phyloP scores from a whole-genome alignment of 2,888 invertebrate species.

The Tillus elongatus region DNA sequence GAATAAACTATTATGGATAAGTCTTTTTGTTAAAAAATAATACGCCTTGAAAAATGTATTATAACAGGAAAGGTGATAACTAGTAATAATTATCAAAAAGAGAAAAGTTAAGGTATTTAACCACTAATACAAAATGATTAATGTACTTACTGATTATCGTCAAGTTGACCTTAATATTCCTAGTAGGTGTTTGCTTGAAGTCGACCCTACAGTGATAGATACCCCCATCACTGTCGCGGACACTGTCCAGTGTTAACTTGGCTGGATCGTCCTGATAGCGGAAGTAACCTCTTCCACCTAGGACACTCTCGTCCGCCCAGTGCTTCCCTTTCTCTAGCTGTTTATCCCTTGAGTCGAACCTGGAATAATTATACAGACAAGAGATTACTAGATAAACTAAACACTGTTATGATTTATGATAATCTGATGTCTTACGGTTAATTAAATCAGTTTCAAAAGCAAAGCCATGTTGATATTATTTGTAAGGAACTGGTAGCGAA shows the following conservation, averaged over 20 bases:
- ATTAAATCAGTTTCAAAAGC: too few species aligned
- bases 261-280: conserved; percentile 65
- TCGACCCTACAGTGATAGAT: conserved; percentile 83
- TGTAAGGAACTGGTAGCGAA: too few species aligned
- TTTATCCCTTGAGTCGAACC: conserved; percentile 66
- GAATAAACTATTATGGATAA: too few species aligned
- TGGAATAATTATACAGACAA: conserved; percentile 39
- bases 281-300: conserved; percentile 71
- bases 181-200: conserved; percentile 81
- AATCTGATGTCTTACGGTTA: too few species aligned
- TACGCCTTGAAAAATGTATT: too few species aligned
- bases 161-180: conserved; percentile 78
- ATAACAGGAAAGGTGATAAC: too few species aligned
- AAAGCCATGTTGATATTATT: too few species aligned
- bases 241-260: conserved; percentile 64
- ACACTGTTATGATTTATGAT: too few species aligned
- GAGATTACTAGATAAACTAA: conserved; percentile 3
- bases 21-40: too few species aligned
- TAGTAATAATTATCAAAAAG: too few species aligned
- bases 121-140: too few species aligned
- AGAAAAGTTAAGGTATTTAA: too few species aligned
- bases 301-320: conserved; percentile 68
- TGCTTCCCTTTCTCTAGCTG: conserved; percentile 65
- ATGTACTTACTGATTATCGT: conserved; percentile 81
- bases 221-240: conserved; percentile 67